Base-by-base conservation (phyloP, 2,113 vertebrate species). In the Cranoglanis bouderius region DNA sequence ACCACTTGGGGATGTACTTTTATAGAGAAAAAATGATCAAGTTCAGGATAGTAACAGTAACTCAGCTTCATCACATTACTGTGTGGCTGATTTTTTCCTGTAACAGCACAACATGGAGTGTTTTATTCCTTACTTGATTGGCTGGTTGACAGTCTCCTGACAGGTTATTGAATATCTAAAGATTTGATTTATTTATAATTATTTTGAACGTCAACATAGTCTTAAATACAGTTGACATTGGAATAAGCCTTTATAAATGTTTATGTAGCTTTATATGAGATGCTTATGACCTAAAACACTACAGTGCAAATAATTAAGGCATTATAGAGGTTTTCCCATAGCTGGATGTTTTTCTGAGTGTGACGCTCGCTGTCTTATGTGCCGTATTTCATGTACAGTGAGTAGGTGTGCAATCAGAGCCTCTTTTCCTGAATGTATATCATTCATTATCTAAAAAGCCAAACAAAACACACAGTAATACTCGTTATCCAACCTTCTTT, bases 401-500 rank as follows among this genome's bases (percentile, higher is more conserved):
- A 38, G 55, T 78, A 75, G 63, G 26, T 74, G 35, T 32, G 82
- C 46, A 29, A 4, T 63, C 49, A 82, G 86, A 63, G 10, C 29
- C 40, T 82, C 32, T 85, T 72, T 65, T 78, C 6, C 70, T 35
- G 49, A 19, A 72, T 35, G 46, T 74, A 81, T 55, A 72, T 82
- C n/a, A 72, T 57, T 74, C 43, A 82, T 86, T 53, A 29, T 43
- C 46, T 82, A 12, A 74, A 82, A 46, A 84, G 46, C 67, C 55
- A 89, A 78, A 85, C 24, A 40, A 35, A 90, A 13, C 40, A 43
- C 4, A 2, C 51, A 80, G 70, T 87, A 53, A 90, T 90, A 89
- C 91, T 55, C 70, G 90, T 90, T 91, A 89, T 88, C 84, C 29
- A 49, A 49, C 53, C 90, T 89, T 74, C 87, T 51, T 18, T 35